These are phyloP conservation scores for Gadus chalcogrammus DNA, from an alignment of 2,113 vertebrate species.

Conservation along the genomic window DNA sequence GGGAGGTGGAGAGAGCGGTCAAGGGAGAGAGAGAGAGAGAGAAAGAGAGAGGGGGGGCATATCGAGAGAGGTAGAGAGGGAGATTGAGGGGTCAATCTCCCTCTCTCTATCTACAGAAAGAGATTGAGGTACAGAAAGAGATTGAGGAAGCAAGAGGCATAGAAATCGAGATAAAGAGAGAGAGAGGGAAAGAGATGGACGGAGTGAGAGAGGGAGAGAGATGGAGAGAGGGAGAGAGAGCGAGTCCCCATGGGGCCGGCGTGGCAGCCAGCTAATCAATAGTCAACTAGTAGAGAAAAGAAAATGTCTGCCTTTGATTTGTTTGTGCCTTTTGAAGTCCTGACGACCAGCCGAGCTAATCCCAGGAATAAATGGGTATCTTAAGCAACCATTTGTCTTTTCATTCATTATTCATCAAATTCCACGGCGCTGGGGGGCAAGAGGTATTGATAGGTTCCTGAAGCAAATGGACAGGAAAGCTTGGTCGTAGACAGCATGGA, in stretches of 20 bases:
- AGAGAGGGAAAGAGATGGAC: too few relatives aligned
- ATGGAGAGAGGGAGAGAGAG: background rate
- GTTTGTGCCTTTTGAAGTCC: constrained; percentile 57
- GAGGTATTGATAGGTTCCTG: constrained; percentile 49
- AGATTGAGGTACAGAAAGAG: too few relatives aligned
- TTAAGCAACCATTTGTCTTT: constrained; percentile 63
- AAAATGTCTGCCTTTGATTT: constrained; percentile 59
- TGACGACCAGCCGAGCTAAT: constrained; percentile 44
- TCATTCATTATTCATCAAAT: constrained; percentile 72
- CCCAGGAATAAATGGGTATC: constrained; percentile 54
- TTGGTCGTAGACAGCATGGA: constrained; percentile 6
- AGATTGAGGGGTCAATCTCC: too few relatives aligned
- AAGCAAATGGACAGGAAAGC: constrained; percentile 41
- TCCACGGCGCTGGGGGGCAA: constrained; percentile 26
- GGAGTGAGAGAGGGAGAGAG: too few relatives aligned
- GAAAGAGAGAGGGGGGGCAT: too few relatives aligned
- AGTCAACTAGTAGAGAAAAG: constrained; percentile 16
- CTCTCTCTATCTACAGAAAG: too few relatives aligned
- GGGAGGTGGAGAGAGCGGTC: background rate
- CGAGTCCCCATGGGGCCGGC: constrained; percentile 28
- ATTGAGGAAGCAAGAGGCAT: too few relatives aligned
- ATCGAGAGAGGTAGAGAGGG: too few relatives aligned
- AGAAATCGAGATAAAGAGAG: too few relatives aligned
- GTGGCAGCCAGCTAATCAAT: constrained; percentile 62
- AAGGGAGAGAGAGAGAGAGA: too few relatives aligned